Evolutionary conservation across 2,113 vertebrate genomes (phyloP).

Genomic region (Neogale vison): DNA sequence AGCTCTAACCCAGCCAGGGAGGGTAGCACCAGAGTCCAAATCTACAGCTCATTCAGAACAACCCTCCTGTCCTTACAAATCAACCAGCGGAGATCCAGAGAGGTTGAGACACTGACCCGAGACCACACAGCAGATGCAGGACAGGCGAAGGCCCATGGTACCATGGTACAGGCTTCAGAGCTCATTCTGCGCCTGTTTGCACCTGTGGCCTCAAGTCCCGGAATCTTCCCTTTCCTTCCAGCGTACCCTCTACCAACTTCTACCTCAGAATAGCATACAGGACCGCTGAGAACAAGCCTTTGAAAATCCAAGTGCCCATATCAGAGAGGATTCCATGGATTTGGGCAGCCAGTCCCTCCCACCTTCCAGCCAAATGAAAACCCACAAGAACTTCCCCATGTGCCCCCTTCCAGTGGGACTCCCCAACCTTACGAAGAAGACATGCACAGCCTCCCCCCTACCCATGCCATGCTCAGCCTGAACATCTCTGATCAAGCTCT

Average conservation of each 20-base stretch:
- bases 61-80: background rate
- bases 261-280: background rate
- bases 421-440: background rate
- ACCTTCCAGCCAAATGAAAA: background rate
- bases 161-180: background rate
- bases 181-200: background rate
- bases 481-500: background rate
- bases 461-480: background rate
- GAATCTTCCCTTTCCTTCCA: background rate
- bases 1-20: background rate
- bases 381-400: background rate
- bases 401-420: background rate
- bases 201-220: rapidly evolving
- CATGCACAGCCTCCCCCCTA: background rate
- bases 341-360: background rate
- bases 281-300: background rate
- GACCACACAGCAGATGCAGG: background rate
- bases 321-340: background rate
- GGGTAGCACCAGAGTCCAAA: background rate
- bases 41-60: background rate
- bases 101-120: background rate
- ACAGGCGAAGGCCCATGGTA: background rate
- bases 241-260: background rate
- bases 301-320: background rate
- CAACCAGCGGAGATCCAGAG: background rate